Evolutionary conservation across 2,888 invertebrate genomes (phyloP).

Genomic region (Tubulanus polymorphus): DNA sequence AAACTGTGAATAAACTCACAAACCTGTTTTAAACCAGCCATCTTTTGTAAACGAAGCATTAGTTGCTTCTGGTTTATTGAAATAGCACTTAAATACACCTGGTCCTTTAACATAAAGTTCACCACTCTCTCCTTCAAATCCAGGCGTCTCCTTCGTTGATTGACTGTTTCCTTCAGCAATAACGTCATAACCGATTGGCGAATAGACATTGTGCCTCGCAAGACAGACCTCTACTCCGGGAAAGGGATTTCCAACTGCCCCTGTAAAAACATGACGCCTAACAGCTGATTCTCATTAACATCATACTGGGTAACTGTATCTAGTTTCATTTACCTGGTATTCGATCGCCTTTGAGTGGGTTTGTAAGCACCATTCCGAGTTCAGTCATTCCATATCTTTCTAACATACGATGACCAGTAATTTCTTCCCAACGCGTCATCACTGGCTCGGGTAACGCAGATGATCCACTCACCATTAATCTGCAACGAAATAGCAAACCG

Average conservation of each 20-base stretch:
- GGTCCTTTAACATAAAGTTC: conserved; percentile 66
- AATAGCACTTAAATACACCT: conserved; percentile 71
- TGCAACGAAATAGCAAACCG: conserved; percentile 30
- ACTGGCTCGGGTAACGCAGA: conserved; percentile 69
- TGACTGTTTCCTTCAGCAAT: conserved; percentile 35
- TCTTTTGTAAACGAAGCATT: conserved; percentile 69
- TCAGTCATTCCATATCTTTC: conserved; percentile 79
- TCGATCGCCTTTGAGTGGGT: conserved; percentile 63
- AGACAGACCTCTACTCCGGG: conserved; percentile 48
- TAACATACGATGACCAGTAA: conserved; percentile 74
- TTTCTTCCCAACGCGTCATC: conserved; percentile 69
- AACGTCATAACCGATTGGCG: conserved; percentile 31
- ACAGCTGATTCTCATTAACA: background rate
- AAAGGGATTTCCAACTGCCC: conserved; percentile 74
- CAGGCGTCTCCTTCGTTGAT: conserved; percentile 28
- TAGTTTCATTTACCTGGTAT: conserved; percentile 58
- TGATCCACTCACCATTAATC: conserved; percentile 74
- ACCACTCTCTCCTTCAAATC: conserved; percentile 51
- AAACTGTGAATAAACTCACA: no score
- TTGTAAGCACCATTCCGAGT: conserved; percentile 81
- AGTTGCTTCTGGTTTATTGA: conserved; percentile 69
- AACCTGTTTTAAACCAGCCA: conserved; percentile 86
- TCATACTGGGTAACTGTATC: no score
- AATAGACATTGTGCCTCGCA: conserved; percentile 32
- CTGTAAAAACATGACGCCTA: conserved; percentile 39